Percentiles rank a stretch among this genome's conserved stretches.
These are phyloP conservation scores for Exaiptasia diaphana DNA, from an alignment of 64 coral and sea anemone genomes.

Conservation along the genomic window DNA sequence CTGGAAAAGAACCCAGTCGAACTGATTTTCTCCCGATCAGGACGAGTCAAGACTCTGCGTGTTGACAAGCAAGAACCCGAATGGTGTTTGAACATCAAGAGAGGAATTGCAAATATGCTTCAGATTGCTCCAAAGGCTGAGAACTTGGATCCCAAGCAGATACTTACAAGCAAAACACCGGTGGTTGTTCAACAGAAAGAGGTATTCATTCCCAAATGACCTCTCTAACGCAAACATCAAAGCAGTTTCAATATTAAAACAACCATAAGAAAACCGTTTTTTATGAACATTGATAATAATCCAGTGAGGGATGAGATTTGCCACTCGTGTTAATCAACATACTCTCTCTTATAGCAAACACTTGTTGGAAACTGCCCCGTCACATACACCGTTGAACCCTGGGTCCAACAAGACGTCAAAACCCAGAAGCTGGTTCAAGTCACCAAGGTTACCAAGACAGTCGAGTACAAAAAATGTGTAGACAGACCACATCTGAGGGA, in stretches of 20 bases:
- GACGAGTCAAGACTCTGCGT: slow-evolving; percentile 42
- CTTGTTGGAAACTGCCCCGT: slow-evolving; percentile 69
- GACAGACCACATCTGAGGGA: slow-evolving; percentile 38
- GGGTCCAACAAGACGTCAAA: neutral
- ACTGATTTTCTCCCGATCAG: neutral
- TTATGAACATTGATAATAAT: too few species aligned
- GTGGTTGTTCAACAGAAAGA: slow-evolving; percentile 19
- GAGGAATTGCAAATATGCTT: slow-evolving; percentile 62
- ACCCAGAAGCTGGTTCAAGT: neutral
- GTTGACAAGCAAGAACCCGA: slow-evolving; percentile 24
- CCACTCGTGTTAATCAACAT: too few species aligned
- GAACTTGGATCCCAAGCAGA: neutral
- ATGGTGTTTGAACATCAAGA: slow-evolving; percentile 74
- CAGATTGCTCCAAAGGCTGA: slow-evolving; percentile 44
- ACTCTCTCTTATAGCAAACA: too few species aligned
- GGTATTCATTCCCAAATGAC: too few species aligned
- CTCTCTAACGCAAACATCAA: too few species aligned
- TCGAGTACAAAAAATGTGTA: slow-evolving; percentile 61
- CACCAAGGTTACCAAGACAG: slow-evolving; percentile 44
- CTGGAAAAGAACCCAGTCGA: slow-evolving; percentile 5
- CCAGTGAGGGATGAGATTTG: too few species aligned
- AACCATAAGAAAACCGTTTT: too few species aligned
- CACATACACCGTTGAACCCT: slow-evolving; percentile 31
- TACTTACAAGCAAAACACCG: neutral
- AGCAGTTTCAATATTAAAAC: too few species aligned